Evolutionary conservation across 2,113 vertebrate genomes (phyloP).

Genomic region (Galeopterus variegatus): DNA sequence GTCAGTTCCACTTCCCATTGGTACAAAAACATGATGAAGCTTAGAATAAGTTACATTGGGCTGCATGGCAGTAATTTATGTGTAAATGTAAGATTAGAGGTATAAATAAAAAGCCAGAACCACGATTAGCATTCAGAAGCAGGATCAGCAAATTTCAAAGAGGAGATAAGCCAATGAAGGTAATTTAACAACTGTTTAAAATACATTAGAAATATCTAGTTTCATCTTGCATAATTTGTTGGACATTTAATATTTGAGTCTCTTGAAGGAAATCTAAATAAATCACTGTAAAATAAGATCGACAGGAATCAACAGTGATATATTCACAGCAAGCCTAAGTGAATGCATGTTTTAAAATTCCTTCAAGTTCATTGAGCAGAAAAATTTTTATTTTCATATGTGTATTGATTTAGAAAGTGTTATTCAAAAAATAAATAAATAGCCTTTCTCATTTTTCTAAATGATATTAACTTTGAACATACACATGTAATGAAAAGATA

Average conservation of each 20-base stretch:
- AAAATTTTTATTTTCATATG: not conserved
- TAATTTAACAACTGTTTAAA: slow-evolving; percentile 88
- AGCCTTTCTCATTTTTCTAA: not conserved
- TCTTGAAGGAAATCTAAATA: slow-evolving; percentile 77
- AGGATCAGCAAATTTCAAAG: slow-evolving; percentile 88
- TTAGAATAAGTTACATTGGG: slow-evolving; percentile 65
- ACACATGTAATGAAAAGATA: not conserved
- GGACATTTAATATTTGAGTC: slow-evolving; percentile 75
- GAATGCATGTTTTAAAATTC: slow-evolving; percentile 62
- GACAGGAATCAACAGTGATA: slow-evolving; percentile 65
- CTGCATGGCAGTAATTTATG: slow-evolving; percentile 82
- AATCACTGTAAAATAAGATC: slow-evolving; percentile 71
- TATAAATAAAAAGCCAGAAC: slow-evolving; percentile 85
- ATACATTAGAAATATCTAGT: slow-evolving; percentile 84
- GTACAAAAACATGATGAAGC: slow-evolving; percentile 83
- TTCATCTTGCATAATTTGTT: slow-evolving; percentile 86
- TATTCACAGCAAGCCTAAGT: slow-evolving; percentile 37
- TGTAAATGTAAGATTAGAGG: slow-evolving; percentile 83
- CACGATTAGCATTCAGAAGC: slow-evolving; percentile 81
- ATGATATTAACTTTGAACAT: slow-evolving; percentile 11
- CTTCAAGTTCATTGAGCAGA: not conserved
- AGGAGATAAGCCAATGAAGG: slow-evolving; percentile 84
- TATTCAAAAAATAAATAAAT: not conserved
- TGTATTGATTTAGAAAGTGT: not conserved
- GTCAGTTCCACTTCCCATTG: slow-evolving; percentile 79